Evolutionary conservation across 2,888 invertebrate species (phyloP).

Genomic region (Clistopyga incitator): DNA sequence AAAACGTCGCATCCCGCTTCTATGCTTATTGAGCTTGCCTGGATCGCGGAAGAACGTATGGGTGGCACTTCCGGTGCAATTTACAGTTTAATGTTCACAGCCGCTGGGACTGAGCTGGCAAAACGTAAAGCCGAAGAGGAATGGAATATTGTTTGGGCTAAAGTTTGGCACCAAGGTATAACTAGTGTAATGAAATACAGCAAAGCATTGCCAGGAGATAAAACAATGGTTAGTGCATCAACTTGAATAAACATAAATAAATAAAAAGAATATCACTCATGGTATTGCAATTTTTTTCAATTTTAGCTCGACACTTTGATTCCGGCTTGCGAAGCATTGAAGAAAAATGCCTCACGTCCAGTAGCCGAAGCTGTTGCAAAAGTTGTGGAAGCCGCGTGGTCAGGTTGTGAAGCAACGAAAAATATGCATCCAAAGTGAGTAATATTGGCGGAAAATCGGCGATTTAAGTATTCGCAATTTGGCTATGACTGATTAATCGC

Average conservation of each 20-base stretch:
- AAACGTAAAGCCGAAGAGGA: constrained; percentile 55
- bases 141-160: constrained; percentile 84
- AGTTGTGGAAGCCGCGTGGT: constrained; percentile 84
- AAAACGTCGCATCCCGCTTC: constrained; percentile 82
- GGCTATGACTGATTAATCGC: not conserved
- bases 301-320: constrained; percentile 86
- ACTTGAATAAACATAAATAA: not conserved
- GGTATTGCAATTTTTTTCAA: not conserved
- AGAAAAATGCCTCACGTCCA: constrained; percentile 78
- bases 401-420: constrained; percentile 85
- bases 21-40: constrained; percentile 85
- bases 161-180: constrained; percentile 86
- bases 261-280: not conserved
- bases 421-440: constrained; percentile 86
- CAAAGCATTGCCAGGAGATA: constrained; percentile 89
- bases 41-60: constrained; percentile 89
- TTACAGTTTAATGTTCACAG: constrained; percentile 91
- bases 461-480: not conserved
- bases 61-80: constrained; percentile 93
- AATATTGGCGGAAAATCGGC: not conserved
- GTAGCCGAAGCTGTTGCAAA: constrained; percentile 80
- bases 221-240: constrained; percentile 88
- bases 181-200: constrained; percentile 89
- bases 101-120: constrained; percentile 85
- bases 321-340: constrained; percentile 84